Base-by-base conservation (phyloP, 2,797 vertebrate species). In the Urosaurus nigricauda region DNA sequence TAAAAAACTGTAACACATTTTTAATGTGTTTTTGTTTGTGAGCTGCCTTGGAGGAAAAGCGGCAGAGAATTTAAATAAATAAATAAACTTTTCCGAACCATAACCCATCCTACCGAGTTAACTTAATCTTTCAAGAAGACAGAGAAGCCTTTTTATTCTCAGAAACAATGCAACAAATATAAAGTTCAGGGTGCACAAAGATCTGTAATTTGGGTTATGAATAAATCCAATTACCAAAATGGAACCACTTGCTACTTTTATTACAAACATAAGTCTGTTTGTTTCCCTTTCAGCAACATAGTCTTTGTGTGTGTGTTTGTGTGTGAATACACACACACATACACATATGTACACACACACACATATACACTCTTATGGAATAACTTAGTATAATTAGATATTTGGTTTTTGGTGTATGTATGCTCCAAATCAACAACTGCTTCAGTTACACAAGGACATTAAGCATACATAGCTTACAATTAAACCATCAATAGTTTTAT, bases 41-140 rank as follows among this genome's bases (percentile, higher is more conserved):
- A n/a, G n/a, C n/a, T n/a, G n/a, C n/a, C n/a, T n/a, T n/a, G n/a
- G n/a, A n/a, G n/a, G n/a, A n/a, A n/a, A n/a, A n/a, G n/a, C n/a
- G n/a, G n/a, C n/a, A n/a, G n/a, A n/a, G n/a, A n/a, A n/a, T n/a
- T n/a, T n/a, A n/a, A n/a, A n/a, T n/a, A n/a, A n/a, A n/a, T n/a
- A n/a, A n/a, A n/a, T n/a, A n/a, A n/a, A 14, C 29, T 83, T 91
- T 60, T 37, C 58, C 63, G 88, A 47, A 71, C 83, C 87, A 87
- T 87, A 91, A 87, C 83, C 83, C 35, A 0, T 0, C 68, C 77
- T 70, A 85, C 60, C 74, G 89, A 0, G 0, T 84, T 58, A 5
- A 0, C 3, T 47, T 47, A 74, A 3, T 0, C 73, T 92, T 90
- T 47, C 84, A 81, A 29, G 77, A 9, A 75, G 86, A 68, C 14